Evolutionary conservation across 2,888 invertebrate species (phyloP), one percentile per base, ranked within the genome.

Genomic region (Operophtera brumata): DNA sequence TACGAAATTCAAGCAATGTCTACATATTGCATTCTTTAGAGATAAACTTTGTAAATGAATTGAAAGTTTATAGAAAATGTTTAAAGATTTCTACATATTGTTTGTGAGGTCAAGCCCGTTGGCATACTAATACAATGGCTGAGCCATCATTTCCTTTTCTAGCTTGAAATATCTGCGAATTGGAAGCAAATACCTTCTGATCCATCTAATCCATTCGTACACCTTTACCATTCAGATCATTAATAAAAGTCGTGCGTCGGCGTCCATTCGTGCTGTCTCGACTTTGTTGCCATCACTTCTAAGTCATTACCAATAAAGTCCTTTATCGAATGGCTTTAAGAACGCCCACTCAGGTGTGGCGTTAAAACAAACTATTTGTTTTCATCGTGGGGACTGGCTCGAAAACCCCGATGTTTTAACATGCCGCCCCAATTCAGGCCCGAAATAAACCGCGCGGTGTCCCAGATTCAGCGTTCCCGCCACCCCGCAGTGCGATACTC

Each of bases 331-430:
- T 57, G 64, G 65, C 57, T 67, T 63, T 57, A 62, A 66, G 58
- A 60, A 64, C 80, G 70, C 80, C 78, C 73, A 82, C 82, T 77
- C 78, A 78, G 81, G 77, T 77, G 77, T 70, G 72, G 47, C 60
- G 61, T 70, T n/a, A 67, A 70, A 75, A 73, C 67, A 65, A 76
- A 75, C 77, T 80, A 80, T 80, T 80, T 80, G 81, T 81, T 85
- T 78, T 77, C 78, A 78, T 73, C 73, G 71, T 70, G 66, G 64
- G 71, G 67, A 68, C 71, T 64, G 73, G 73, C 71, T 81, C 69
- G 73, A 76, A 81, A 83, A 81, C 84, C 82, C 76, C 80, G 80
- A 83, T 82, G 84, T 81, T 75, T 82, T 78, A 84, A 83, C 84
- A 78, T 80, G 78, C 75, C 79, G 86, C 75, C 82, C 86, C 78